phyloP scores from a whole-genome alignment of 2,797 vertebrate genomes.

The Phoebastria nigripes region DNA sequence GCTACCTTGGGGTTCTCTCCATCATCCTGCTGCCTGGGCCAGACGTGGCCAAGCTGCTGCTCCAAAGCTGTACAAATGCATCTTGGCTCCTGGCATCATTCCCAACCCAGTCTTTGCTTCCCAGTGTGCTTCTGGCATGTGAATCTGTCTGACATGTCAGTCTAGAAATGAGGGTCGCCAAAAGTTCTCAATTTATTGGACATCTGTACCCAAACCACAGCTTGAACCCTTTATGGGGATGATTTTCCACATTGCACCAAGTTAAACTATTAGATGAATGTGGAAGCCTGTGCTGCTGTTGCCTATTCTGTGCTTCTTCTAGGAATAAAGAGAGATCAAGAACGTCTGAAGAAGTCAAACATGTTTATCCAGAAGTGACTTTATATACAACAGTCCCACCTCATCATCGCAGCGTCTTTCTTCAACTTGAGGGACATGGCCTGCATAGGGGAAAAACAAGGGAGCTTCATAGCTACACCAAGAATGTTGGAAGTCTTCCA shows the following conservation, averaged over 20 bases:
- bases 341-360: background rate
- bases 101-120: constrained; percentile 2
- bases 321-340: background rate
- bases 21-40: background rate
- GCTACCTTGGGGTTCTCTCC: background rate
- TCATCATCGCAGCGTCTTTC: background rate
- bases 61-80: background rate
- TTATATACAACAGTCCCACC: background rate
- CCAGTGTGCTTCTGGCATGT: constrained; percentile 14
- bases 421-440: constrained; percentile 10
- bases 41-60: background rate
- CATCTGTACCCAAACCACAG: constrained; percentile 2
- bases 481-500: constrained; percentile 18
- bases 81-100: background rate
- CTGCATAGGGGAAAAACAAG: background rate
- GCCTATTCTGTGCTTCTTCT: background rate
- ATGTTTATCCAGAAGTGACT: background rate
- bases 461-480: background rate
- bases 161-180: background rate
- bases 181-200: constrained; percentile 16
- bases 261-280: background rate
- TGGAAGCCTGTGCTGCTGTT: background rate
- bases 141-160: constrained; percentile 20
- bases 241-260: background rate
- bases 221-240: background rate